Evolutionary conservation across 1,140 invertebrate species (phyloP), one percentile per base, ranked within the genome.

Genomic region (Mamestra configurata): DNA sequence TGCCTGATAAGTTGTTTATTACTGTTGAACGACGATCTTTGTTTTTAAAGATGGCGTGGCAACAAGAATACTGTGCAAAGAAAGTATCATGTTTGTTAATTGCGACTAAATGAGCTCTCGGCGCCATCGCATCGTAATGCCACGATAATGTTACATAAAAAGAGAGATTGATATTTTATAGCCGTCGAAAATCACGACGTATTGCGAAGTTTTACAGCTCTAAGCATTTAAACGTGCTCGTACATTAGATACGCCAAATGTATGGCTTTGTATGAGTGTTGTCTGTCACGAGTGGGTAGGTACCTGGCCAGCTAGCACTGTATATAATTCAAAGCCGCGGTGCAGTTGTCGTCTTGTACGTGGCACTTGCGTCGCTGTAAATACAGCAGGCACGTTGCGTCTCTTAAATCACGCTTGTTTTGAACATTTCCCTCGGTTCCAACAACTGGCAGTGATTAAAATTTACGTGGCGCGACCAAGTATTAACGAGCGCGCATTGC

Each of bases 381-480:
- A 90, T 91, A 88, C 80, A 77, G 83, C 66, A 79, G 83, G 84
- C 89, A 88, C 80, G 75, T 89, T 81, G 86, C 79, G 87, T 89
- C 89, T 84, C 83, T 85, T 94, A 93, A 93, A 94, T 94, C 90
- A 93, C 87, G 87, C 80, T 89, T 89, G 91, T 91, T 91, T 90
- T 91, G 89, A 92, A 90, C 89, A 86, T 90, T 92, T 93, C 82
- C 88, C 89, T 89, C 88, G 80, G 87, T 85, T 90, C 87, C 83
- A 93, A 92, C 91, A 90, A 92, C 90, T 93, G 93, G 89, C 92
- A 92, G 91, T 92, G 91, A 94, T 93, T 93, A 94, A 94, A 94
- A 94, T 94, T 94, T 94, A 94, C 92, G 92, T 90, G 89, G 85
- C 90, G 86, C 90, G 86, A 88, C 87, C 88, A 92, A 93, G 92